Base-by-base conservation (phyloP, 1,140 invertebrate species). In the Eueides isabella region DNA sequence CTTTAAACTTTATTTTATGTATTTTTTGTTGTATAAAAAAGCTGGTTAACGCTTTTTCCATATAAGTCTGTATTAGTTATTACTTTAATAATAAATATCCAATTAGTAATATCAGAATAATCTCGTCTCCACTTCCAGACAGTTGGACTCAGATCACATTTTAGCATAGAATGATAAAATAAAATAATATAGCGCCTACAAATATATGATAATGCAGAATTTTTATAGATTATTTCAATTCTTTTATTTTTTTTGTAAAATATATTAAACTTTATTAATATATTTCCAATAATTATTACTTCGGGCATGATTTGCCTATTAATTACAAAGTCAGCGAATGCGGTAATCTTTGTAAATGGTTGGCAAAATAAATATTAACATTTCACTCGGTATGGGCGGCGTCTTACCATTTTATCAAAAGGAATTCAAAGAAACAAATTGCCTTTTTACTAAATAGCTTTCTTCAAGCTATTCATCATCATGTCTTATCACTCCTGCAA, bases 381-480 rank as follows among this genome's bases (percentile, higher is more conserved):
- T 38, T 38, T 38, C 5, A 38, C 5, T 38, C 35, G 35, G 35
- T 38, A 38, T 7, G 11, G 2, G 35, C 5, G 11, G 5, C 35
- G 11, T 38, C 11, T 2, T 55, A 3, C 7, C 19, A 55, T 55
- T 55, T 55, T 19, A 55, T 55, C 26, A 55, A 23, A 55, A 11
- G 5, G 2, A 23, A 55, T 55, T 55, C 48, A 55, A 55, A 26
- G 48, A 55, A 55, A 55, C 12, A 12, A 55, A 55, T 55, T 55
- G 26, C 19, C 19, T 26, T 55, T 55, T 26, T 26, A 19, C 19
- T 9, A 55, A 55, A 55, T 55, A 55, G 48, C 19, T 55, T 11
- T 26, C n/a, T 55, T 55, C 19, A 55, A 12, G 23, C 48, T 26
- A 55, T 55, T 55, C 19, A 55, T 55, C 48, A 55, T 55, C 48